Percentiles rank a stretch among this genome's conserved stretches.
These are phyloP conservation scores for Syrista parreyssii DNA, from an alignment of 2,888 invertebrate genomes.

Conservation along the genomic window DNA sequence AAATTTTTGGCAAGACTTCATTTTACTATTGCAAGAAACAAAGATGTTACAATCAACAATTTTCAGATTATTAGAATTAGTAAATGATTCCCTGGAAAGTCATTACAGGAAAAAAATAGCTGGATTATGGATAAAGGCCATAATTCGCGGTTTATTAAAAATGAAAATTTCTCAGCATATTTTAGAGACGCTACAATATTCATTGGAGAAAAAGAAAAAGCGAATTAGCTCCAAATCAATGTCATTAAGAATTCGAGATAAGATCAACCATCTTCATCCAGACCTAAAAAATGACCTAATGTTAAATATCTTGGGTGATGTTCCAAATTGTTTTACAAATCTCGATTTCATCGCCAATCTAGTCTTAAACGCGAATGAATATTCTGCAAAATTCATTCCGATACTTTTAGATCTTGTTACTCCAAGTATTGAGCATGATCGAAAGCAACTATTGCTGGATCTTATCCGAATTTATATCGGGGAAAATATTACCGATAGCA, in stretches of 20 bases:
- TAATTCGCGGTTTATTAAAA: conserved; percentile 66
- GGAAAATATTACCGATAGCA: conserved; percentile 47
- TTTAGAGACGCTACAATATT: conserved; percentile 43
- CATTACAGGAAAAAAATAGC: conserved; percentile 63
- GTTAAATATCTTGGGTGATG: conserved; percentile 39
- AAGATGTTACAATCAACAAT: conserved; percentile 68
- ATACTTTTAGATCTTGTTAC: conserved; percentile 48
- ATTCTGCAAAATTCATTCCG: conserved; percentile 40
- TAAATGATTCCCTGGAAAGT: conserved; percentile 57
- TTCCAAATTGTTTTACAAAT: conserved; percentile 46
- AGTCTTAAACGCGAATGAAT: conserved; percentile 46
- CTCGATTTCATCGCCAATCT: conserved; percentile 43
- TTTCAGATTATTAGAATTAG: conserved; percentile 65
- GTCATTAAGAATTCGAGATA: conserved; percentile 36
- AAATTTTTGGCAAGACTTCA: conserved; percentile 69
- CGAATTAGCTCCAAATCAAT: conserved; percentile 34
- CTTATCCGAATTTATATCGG: conserved; percentile 49
- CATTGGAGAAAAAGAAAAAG: conserved; percentile 33
- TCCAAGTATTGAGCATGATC: conserved; percentile 31
- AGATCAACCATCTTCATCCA: conserved; percentile 40
- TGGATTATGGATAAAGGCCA: conserved; percentile 70
- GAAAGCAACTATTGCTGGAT: conserved; percentile 39
- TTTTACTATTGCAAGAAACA: conserved; percentile 69
- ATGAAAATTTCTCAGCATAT: conserved; percentile 56
- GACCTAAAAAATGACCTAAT: conserved; percentile 38